Evolutionary conservation across 2,888 invertebrate species (phyloP).

Genomic region (Plutella xylostella): DNA sequence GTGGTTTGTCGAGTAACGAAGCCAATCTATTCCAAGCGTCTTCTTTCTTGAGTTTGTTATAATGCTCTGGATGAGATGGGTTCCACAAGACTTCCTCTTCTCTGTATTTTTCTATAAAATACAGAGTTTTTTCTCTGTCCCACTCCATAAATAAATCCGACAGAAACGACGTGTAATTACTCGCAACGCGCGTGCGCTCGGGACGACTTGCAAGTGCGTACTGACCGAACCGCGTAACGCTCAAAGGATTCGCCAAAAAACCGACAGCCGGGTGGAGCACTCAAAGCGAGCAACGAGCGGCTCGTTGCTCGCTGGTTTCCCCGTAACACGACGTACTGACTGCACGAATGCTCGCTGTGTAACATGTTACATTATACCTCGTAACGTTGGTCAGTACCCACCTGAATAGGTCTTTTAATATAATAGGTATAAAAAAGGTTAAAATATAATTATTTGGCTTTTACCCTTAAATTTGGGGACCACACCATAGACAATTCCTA

Average conservation of each 20-base stretch:
- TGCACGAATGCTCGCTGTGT: too few relatives aligned
- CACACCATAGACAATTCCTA: too few relatives aligned
- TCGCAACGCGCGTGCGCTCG: constrained; percentile 16
- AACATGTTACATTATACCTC: too few relatives aligned
- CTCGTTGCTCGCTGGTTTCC: too few relatives aligned
- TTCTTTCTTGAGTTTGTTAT: constrained; percentile 22
- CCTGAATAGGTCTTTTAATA: too few relatives aligned
- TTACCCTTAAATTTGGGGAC: too few relatives aligned
- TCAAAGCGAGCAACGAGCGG: too few relatives aligned
- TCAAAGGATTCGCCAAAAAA: constrained; percentile 1
- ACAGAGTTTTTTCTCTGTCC: constrained; percentile 19
- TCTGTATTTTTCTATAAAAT: constrained; percentile 21
- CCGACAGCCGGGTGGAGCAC: not conserved
- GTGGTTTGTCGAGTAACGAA: constrained; percentile 13
- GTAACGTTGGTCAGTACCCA: too few relatives aligned
- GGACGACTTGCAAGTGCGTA: constrained; percentile 16
- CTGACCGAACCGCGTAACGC: constrained; percentile 27
- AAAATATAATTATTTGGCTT: too few relatives aligned
- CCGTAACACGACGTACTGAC: too few relatives aligned
- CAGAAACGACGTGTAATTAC: constrained; percentile 14
- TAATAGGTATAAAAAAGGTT: too few relatives aligned
- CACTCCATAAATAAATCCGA: constrained; percentile 19
- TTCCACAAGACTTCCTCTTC: constrained; percentile 20
- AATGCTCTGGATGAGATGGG: constrained; percentile 20
- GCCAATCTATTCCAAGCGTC: constrained; percentile 21